Conservation (phyloP, 2,888 invertebrate genomes). For the Drosophila limbata region DNA sequence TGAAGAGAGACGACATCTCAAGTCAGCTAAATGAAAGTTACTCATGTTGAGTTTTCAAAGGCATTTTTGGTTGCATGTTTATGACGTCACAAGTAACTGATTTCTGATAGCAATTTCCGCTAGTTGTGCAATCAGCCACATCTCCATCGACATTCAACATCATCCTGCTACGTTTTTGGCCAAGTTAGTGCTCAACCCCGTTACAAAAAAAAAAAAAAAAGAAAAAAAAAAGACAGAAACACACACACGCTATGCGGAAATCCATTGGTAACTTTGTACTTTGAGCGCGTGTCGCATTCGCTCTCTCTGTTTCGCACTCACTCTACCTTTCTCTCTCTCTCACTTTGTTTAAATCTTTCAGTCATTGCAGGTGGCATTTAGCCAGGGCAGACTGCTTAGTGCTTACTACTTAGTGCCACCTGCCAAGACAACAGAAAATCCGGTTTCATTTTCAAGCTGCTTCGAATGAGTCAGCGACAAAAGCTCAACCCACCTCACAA, state of each 20-base stretch:
- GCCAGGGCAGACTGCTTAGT: slow-evolving; percentile 13
- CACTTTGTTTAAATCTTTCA: slow-evolving; percentile 4
- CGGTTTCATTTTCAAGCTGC: slow-evolving; percentile 45
- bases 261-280: slow-evolving; percentile 39
- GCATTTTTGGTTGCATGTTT: slow-evolving; percentile 19
- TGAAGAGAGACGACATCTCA: slow-evolving; percentile 1
- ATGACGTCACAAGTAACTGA: slow-evolving; percentile 35
- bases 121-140: slow-evolving; percentile 36
- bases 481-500: neutral
- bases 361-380: slow-evolving; percentile 15
- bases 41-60: slow-evolving; percentile 11
- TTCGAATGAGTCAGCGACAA: slow-evolving; percentile 33
- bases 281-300: slow-evolving; percentile 25
- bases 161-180: slow-evolving; percentile 1
- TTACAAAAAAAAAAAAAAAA: no score
- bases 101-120: slow-evolving; percentile 38
- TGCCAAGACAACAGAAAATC: slow-evolving; percentile 36
- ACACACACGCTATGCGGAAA: slow-evolving; percentile 29
- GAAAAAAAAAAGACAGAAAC: no score
- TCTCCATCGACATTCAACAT: slow-evolving; percentile 11
- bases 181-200: neutral
- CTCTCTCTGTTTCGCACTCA: neutral
- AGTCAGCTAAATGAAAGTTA: slow-evolving; percentile 3
- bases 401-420: slow-evolving; percentile 22
- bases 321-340: neutral